Percentiles rank a stretch among this genome's conserved stretches.
Conservation (phyloP, 2,888 invertebrate genomes). For the Pyrgus malvae region DNA sequence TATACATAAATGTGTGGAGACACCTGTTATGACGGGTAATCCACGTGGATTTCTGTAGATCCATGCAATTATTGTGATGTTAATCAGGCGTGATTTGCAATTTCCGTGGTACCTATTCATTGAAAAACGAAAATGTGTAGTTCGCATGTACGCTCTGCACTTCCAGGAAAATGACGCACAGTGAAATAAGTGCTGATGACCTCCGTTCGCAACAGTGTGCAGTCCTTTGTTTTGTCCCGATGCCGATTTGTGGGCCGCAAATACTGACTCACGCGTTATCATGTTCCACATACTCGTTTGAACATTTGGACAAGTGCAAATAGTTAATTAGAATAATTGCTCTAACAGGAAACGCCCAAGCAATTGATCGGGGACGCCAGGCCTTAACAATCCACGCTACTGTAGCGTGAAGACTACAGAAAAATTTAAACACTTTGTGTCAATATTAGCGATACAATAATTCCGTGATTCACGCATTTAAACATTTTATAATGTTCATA, state of each 20-base stretch:
- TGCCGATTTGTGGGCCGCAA: conserved; percentile 63
- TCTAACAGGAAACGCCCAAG: conserved; percentile 15
- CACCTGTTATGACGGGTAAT: too few relatives aligned
- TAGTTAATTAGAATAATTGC: conserved; percentile 24
- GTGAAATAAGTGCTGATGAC: conserved; percentile 55
- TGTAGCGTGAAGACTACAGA: conserved; percentile 7
- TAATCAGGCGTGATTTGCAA: neutral
- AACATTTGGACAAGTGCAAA: conserved; percentile 36
- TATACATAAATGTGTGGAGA: too few relatives aligned
- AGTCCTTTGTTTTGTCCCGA: conserved; percentile 66
- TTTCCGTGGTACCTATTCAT: conserved; percentile 30
- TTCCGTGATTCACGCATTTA: neutral
- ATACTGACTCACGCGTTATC: conserved; percentile 67
- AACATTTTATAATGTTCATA: neutral
- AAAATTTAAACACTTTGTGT: neutral
- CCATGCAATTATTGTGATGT: too few relatives aligned
- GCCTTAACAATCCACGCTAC: neutral
- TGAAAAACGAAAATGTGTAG: conserved; percentile 47
- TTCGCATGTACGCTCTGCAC: too few relatives aligned
- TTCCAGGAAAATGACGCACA: conserved; percentile 64
- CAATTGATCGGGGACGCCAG: conserved; percentile 8
- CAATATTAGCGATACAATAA: neutral
- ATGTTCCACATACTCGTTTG: conserved; percentile 48
- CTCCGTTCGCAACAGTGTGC: conserved; percentile 50
- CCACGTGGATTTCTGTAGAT: too few relatives aligned